Evolutionary conservation across 2,113 vertebrate species (phyloP), one percentile per base, ranked within the genome.

Genomic region (Grammomys surdaster): DNA sequence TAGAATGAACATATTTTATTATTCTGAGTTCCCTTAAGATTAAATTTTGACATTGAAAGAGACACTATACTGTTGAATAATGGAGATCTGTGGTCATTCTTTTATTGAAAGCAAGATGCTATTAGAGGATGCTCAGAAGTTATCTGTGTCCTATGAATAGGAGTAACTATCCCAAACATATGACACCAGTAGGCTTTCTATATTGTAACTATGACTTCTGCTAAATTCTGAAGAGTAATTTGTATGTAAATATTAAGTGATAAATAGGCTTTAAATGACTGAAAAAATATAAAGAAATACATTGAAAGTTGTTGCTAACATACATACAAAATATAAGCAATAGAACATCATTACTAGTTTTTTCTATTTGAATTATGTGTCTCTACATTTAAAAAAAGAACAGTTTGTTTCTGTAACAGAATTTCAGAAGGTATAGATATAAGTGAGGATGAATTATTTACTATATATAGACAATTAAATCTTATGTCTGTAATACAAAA

Each of bases 1-100:
- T 95, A 40, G 56, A 92, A 93, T 60, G 95, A 93, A 77, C 94
- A 54, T 81, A 92, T 93, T 90, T 90, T 51, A 92, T 51, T 95
- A 65, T 96, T 91, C 77, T 93, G 56, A 95, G 94, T 95, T 97
- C 95, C 93, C 95, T 94, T 93, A 95, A 98, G 95, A 97, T 96
- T 96, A 95, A 92, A 94, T 97, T 97, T 97, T 96, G 95, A 96
- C 97, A 97, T 22, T 95, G 80, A 97, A 86, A 89, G 80, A 91
- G 77, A 33, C 17, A 33, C 16, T 20, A 46, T 88, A 89, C 92
- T 94, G 60, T 95, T 95, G n/a, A 91, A 82, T 95, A 92, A 89
- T 43, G 46, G 43, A 97, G 73, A 70, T 96, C 91, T 93, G 77
- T 96, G 93, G 90, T 97, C 91, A 92, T 77, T 91, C 46, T 90